phyloP scores from a whole-genome alignment of 2,797 vertebrate species.

The Aldrovandia affinis region DNA sequence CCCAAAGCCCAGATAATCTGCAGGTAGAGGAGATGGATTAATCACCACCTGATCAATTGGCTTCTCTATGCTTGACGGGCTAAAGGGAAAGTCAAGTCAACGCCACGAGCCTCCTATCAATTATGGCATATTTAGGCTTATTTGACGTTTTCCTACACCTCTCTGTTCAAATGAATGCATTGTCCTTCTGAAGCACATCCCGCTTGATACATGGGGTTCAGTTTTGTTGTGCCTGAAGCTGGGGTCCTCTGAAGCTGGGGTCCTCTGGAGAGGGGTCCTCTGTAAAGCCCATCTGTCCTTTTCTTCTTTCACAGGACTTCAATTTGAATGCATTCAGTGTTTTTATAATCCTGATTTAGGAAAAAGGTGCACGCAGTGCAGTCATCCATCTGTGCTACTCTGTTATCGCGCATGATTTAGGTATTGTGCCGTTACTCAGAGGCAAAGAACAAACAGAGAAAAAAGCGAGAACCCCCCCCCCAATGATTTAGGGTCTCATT shows the following conservation, averaged over 20 bases:
- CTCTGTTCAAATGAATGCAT: not conserved
- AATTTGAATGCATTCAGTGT: not conserved
- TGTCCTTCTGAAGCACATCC: not conserved
- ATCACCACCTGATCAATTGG: slow-evolving; percentile 11
- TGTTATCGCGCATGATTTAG: not conserved
- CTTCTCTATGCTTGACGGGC: slow-evolving; percentile 3
- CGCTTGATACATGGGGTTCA: slow-evolving; percentile 16
- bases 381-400: not conserved
- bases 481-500: not conserved
- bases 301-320: slow-evolving; percentile 8
- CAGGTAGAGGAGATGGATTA: not conserved
- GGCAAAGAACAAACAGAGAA: not conserved
- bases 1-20: not conserved
- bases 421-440: not conserved
- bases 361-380: slow-evolving; percentile 2
- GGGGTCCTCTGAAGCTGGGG: not conserved
- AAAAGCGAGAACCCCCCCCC: too few relatives aligned
- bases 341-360: slow-evolving; percentile 11
- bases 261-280: too few relatives aligned
- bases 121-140: not conserved
- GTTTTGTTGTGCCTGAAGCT: slow-evolving; percentile 1
- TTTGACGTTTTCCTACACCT: slow-evolving; percentile 10
- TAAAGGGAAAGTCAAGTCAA: not conserved
- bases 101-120: not conserved
- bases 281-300: too few relatives aligned